These are phyloP conservation scores for Tupaia tana DNA, from an alignment of 2,113 vertebrate genomes.

Conservation along the genomic window DNA sequence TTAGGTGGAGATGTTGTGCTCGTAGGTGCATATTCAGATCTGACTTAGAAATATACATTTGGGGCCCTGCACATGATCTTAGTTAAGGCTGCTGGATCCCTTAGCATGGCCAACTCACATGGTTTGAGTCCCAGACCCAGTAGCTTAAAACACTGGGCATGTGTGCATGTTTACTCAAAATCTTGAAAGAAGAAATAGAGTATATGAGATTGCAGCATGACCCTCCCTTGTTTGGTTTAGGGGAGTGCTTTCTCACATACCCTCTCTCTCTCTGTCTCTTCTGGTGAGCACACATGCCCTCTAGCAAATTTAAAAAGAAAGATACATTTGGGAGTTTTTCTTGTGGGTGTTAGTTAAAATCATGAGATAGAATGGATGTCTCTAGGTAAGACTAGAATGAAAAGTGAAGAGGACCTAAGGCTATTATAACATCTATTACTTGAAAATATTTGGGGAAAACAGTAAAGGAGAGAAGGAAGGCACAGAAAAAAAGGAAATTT, in stretches of 20 bases:
- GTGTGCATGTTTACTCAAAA: too few species aligned
- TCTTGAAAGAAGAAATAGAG: too few species aligned
- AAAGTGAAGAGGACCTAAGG: not conserved
- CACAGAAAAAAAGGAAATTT: not conserved
- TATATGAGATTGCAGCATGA: too few species aligned
- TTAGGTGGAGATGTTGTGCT: not conserved
- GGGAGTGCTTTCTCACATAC: too few species aligned
- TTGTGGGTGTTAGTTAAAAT: not conserved
- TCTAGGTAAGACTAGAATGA: not conserved
- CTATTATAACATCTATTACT: not conserved
- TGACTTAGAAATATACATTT: not conserved
- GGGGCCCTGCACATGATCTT: too few species aligned
- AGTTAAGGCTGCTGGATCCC: too few species aligned
- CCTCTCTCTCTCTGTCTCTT: too few species aligned
- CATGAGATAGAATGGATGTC: not conserved
- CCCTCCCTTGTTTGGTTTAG: too few species aligned
- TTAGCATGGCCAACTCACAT: too few species aligned
- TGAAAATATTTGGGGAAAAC: not conserved
- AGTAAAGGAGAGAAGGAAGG: not conserved
- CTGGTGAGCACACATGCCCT: too few species aligned
- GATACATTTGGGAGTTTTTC: not conserved
- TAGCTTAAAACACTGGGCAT: too few species aligned
- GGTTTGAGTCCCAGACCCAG: too few species aligned
- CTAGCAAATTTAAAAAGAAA: not conserved
- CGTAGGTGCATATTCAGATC: not conserved